Evolutionary conservation across 1,140 invertebrate species (phyloP).

Genomic region (Pseudobourletiella spinata): DNA sequence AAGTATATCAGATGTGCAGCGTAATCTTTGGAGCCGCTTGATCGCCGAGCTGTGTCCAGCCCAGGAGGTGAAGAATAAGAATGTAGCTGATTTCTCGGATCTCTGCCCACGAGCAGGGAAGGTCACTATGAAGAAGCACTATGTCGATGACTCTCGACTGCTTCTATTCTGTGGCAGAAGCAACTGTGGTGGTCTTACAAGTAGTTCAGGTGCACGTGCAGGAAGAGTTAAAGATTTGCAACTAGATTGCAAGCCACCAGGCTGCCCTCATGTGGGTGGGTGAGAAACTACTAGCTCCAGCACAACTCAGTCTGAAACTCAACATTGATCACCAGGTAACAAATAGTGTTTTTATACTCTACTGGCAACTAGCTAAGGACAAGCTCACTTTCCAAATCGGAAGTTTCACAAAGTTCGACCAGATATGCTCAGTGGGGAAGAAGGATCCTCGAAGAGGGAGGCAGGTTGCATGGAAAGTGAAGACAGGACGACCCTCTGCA

Average conservation of each 20-base stretch:
- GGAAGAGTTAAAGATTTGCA: constrained; percentile 10
- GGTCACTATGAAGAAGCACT: no score
- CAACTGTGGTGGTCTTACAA: not conserved
- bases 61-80: no score
- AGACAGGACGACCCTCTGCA: constrained; percentile 22
- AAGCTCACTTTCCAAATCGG: no score
- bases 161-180: no score
- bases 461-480: constrained; percentile 21
- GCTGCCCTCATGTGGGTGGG: constrained; percentile 13
- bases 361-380: constrained; percentile 7
- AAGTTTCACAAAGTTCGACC: not conserved
- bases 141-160: no score
- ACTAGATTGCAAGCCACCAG: constrained; percentile 1
- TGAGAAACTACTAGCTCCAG: constrained; percentile 30
- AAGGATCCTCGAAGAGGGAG: constrained; percentile 16
- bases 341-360: constrained; percentile 6
- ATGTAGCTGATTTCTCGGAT: no score
- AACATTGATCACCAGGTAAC: constrained; percentile 8
- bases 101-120: no score
- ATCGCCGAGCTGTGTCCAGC: no score
- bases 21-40: no score
- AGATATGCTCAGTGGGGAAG: constrained; percentile 2
- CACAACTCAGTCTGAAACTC: constrained; percentile 15
- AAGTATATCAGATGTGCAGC: no score
- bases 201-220: constrained; percentile 2